Conservation (phyloP, 2,797 vertebrate genomes). For the Notamacropus eugenii region DNA sequence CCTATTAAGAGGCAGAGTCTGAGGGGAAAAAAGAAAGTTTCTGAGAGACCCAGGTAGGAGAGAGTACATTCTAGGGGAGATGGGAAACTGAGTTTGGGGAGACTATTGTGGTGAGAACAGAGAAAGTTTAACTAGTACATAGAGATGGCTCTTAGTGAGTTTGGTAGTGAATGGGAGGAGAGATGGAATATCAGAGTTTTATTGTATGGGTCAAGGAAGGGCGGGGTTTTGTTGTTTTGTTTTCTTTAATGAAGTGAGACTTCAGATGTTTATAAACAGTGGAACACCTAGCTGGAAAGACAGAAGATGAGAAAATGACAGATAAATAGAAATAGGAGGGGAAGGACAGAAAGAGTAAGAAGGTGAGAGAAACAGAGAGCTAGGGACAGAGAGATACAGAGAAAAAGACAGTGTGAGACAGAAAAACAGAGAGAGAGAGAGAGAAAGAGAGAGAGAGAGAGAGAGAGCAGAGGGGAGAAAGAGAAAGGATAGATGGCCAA, state of each 20-base stretch:
- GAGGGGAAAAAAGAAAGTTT: background rate
- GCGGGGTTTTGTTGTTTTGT: too few species aligned
- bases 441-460: background rate
- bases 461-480: fast-evolving
- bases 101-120: background rate
- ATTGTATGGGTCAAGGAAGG: background rate
- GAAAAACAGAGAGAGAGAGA: too few species aligned
- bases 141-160: background rate
- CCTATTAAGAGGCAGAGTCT: background rate
- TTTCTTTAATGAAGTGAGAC: background rate
- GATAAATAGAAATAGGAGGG: background rate
- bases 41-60: background rate
- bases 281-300: background rate
- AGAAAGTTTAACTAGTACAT: background rate
- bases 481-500: fast-evolving
- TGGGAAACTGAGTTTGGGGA: background rate
- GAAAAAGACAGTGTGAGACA: too few species aligned
- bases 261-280: background rate
- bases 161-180: background rate
- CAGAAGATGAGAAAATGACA: background rate
- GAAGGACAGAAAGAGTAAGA: background rate
- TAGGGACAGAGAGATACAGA: too few species aligned
- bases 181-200: background rate
- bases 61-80: background rate
- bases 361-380: too few species aligned